Conservation (phyloP, 2,797 vertebrate genomes). For the Serranus cabrilla region DNA sequence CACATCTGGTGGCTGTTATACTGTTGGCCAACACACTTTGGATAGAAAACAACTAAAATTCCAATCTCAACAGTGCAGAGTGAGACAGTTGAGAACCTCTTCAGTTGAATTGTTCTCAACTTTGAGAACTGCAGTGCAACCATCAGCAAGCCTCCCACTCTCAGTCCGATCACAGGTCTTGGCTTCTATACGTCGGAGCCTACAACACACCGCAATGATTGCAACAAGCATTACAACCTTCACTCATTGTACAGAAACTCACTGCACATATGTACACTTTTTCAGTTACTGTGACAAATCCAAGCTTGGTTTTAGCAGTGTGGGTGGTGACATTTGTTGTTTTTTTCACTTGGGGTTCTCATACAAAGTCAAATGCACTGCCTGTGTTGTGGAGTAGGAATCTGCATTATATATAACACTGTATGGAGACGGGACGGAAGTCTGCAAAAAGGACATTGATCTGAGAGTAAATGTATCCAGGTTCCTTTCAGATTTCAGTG, state of each 20-base stretch:
- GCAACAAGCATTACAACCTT: not conserved
- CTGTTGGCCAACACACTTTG: not conserved
- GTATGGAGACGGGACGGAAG: not conserved
- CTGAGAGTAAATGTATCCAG: not conserved
- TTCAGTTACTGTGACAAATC: constrained; percentile 18
- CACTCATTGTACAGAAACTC: not conserved
- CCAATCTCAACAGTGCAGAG: not conserved
- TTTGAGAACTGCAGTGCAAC: constrained; percentile 1
- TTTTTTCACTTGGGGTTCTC: not conserved
- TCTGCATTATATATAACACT: not conserved
- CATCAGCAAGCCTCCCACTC: constrained; percentile 28
- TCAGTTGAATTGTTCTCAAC: not conserved
- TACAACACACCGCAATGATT: not conserved
- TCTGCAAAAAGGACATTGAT: not conserved
- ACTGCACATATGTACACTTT: not conserved
- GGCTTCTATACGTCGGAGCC: not conserved
- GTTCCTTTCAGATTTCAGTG: not conserved
- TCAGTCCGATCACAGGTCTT: not conserved
- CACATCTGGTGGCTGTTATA: not conserved
- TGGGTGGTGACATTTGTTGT: constrained; percentile 2
- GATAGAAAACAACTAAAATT: not conserved
- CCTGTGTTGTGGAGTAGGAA: not conserved
- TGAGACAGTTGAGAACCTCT: constrained; percentile 11
- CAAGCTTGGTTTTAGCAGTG: constrained; percentile 4
- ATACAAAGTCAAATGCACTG: constrained; percentile 10